These are phyloP conservation scores for Dusona sp. DNA, from an alignment of 2,888 invertebrate species.

Conservation along the genomic window DNA sequence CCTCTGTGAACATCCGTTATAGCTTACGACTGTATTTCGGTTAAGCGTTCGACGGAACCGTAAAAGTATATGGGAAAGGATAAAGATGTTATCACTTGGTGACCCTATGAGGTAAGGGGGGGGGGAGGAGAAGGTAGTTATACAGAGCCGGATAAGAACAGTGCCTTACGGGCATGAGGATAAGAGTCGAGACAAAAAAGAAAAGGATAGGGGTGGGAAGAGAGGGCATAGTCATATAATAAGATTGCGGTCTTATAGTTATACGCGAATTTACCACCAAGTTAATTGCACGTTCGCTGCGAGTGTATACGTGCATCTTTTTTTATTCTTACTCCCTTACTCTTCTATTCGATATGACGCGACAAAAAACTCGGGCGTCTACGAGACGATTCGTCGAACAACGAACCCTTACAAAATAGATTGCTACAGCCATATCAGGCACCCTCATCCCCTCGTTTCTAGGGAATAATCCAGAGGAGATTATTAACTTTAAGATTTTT, in stretches of 20 bases:
- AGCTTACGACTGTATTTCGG: slow-evolving; percentile 79
- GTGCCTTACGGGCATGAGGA: slow-evolving; percentile 48
- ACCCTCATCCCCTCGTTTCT: slow-evolving; percentile 45
- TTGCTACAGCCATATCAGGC: slow-evolving; percentile 34
- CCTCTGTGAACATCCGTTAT: slow-evolving; percentile 42
- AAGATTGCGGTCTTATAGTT: slow-evolving; percentile 79
- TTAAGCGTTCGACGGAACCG: slow-evolving; percentile 77
- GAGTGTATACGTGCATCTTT: slow-evolving; percentile 64
- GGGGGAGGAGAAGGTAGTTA: background rate
- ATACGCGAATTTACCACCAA: slow-evolving; percentile 77
- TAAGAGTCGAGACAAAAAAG: slow-evolving; percentile 12
- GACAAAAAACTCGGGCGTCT: slow-evolving; percentile 49
- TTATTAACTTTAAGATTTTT: background rate
- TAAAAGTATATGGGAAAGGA: slow-evolving; percentile 82
- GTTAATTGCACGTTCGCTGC: slow-evolving; percentile 73
- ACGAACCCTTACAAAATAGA: slow-evolving; percentile 63
- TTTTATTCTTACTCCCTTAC: background rate
- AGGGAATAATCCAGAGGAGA: background rate
- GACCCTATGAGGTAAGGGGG: slow-evolving; percentile 45
- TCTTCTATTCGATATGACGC: slow-evolving; percentile 62
- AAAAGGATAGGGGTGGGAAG: slow-evolving; percentile 2
- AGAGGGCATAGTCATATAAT: slow-evolving; percentile 68
- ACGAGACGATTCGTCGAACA: slow-evolving; percentile 39
- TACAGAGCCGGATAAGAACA: slow-evolving; percentile 52
- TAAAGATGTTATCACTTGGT: slow-evolving; percentile 81